Percentiles rank a stretch among this genome's conserved stretches.
phyloP scores from a whole-genome alignment of 2,888 invertebrate genomes.

The Ariolimax columbianus region DNA sequence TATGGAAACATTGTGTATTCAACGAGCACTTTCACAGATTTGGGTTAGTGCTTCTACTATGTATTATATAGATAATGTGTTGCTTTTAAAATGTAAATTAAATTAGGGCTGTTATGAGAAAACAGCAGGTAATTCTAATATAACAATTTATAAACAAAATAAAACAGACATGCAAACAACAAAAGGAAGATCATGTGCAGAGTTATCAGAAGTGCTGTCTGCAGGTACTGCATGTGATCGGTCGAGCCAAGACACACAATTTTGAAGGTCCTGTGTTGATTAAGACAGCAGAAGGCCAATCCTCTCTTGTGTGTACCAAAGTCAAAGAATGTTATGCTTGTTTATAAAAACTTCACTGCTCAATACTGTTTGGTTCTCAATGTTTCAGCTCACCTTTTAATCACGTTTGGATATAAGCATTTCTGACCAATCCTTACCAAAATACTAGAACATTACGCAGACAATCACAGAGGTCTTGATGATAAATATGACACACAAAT shows the following conservation, averaged over 20 bases:
- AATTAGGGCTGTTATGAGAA: background rate
- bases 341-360: background rate
- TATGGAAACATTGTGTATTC: too few species aligned
- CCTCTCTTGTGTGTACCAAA: background rate
- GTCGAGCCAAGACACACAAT: background rate
- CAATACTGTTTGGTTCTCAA: background rate
- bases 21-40: too few species aligned
- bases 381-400: background rate
- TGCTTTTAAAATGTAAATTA: too few species aligned
- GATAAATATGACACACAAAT: background rate
- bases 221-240: too few species aligned
- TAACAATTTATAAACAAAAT: too few species aligned
- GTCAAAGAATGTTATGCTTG: background rate
- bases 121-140: background rate
- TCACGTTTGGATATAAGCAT: background rate
- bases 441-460: constrained; percentile 2
- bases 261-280: background rate
- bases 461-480: constrained; percentile 17
- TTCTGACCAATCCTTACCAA: background rate
- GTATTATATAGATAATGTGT: too few species aligned
- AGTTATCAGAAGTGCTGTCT: background rate
- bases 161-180: too few species aligned
- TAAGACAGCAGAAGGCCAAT: background rate
- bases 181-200: background rate
- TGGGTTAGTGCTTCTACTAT: too few species aligned